Percentiles rank a stretch among this genome's conserved stretches.
These are phyloP conservation scores for Argya squamiceps DNA, from an alignment of 2,797 vertebrate species.

Conservation along the genomic window DNA sequence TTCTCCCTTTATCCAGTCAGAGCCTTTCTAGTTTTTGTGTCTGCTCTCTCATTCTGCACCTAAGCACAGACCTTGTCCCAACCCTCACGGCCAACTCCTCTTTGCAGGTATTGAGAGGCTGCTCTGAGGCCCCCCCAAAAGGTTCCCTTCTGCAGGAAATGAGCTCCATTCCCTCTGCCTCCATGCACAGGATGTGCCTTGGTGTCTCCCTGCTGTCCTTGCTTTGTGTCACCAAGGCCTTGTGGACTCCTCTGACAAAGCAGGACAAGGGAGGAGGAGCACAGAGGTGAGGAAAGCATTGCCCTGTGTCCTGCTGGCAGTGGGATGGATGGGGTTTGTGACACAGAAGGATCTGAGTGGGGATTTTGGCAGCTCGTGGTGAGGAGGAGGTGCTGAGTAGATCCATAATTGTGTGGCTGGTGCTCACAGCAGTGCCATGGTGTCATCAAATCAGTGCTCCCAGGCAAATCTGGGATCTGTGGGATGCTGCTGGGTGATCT, in stretches of 20 bases:
- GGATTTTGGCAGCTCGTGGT: background rate
- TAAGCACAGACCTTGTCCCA: background rate
- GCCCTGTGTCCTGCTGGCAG: rapidly evolving
- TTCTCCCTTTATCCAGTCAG: background rate
- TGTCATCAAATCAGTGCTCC: background rate
- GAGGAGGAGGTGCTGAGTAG: background rate
- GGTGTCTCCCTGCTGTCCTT: background rate
- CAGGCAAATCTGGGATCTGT: background rate
- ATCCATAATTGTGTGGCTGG: rapidly evolving
- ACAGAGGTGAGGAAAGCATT: background rate
- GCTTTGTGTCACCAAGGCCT: rapidly evolving
- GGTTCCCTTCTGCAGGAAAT: background rate
- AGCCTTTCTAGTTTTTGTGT: background rate
- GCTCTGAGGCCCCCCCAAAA: background rate
- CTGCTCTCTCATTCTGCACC: background rate
- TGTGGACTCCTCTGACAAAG: background rate
- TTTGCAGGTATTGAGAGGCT: background rate
- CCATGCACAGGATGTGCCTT: rapidly evolving
- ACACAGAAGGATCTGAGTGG: background rate
- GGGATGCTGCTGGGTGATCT: background rate
- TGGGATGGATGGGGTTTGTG: background rate
- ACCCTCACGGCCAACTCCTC: rapidly evolving
- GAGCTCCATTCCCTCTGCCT: background rate
- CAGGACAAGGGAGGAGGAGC: background rate
- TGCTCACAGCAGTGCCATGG: background rate